Evolutionary conservation across 2,888 invertebrate species (phyloP).

Genomic region (Celastrina argiolus): DNA sequence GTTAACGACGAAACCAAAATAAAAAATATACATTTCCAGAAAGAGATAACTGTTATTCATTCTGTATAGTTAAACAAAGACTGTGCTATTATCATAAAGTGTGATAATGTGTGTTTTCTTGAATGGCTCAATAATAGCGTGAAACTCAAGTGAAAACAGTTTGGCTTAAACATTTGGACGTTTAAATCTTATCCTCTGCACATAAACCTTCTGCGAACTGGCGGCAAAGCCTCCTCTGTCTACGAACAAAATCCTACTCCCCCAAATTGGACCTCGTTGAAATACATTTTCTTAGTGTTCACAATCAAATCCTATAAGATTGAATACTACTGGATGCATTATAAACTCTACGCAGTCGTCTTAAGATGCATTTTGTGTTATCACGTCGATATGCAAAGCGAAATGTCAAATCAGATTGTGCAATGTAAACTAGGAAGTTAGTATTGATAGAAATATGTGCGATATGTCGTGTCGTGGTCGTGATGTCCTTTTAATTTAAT

Average conservation of each 20-base stretch:
- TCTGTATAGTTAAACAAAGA: not conserved
- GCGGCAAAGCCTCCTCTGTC: constrained; percentile 26
- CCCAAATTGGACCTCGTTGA: constrained; percentile 34
- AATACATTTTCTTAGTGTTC: constrained; percentile 30
- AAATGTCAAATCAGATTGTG: constrained; percentile 23
- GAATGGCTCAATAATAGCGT: not conserved
- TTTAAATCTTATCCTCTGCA: not conserved
- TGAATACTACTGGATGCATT: not conserved
- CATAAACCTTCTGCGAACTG: constrained; percentile 8
- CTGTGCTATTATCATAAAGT: not conserved
- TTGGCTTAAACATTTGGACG: not conserved
- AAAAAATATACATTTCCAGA: no score
- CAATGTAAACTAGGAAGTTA: constrained; percentile 1
- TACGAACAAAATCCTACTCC: constrained; percentile 32
- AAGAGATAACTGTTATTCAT: no score
- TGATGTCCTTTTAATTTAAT: no score
- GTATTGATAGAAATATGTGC: not conserved
- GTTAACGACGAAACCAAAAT: no score
- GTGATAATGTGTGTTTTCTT: not conserved
- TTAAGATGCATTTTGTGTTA: not conserved
- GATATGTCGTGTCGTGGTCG: constrained; percentile 10
- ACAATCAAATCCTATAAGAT: constrained; percentile 24
- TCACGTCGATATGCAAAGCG: not conserved
- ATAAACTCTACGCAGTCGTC: not conserved
- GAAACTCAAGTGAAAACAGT: constrained; percentile 1